Conservation (phyloP, 2,797 vertebrate genomes). For the Notamacropus eugenii region DNA sequence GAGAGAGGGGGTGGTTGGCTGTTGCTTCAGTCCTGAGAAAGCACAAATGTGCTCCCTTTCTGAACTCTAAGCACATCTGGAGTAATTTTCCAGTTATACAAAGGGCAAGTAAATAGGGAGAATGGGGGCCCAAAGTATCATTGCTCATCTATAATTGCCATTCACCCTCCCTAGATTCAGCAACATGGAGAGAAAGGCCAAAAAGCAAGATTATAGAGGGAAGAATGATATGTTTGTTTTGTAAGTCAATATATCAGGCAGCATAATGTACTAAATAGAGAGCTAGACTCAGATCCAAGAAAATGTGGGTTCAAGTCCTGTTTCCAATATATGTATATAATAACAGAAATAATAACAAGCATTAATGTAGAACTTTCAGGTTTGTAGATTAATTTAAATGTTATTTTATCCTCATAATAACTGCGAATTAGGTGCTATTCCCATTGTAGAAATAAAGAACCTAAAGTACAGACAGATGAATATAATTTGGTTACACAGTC, state of each 20-base stretch:
- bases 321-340: too few species aligned
- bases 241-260: background rate
- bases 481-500: background rate
- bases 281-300: background rate
- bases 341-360: background rate
- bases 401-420: background rate
- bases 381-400: background rate
- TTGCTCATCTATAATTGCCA: background rate
- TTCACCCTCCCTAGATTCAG: slow-evolving; percentile 14
- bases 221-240: slow-evolving; percentile 29
- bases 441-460: background rate
- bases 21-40: slow-evolving; percentile 48
- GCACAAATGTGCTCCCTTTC: background rate
- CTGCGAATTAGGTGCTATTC: background rate
- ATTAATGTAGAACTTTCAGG: background rate
- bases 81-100: slow-evolving; percentile 35
- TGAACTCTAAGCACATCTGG: background rate
- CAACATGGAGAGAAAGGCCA: slow-evolving; percentile 24
- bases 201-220: slow-evolving; percentile 24
- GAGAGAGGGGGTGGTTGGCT: background rate
- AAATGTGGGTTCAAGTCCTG: background rate
- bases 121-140: background rate
- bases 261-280: background rate
- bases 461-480: background rate
- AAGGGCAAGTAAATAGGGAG: slow-evolving; percentile 23